Conservation (phyloP, 2,797 vertebrate species). For the Cichlasoma orientale region DNA sequence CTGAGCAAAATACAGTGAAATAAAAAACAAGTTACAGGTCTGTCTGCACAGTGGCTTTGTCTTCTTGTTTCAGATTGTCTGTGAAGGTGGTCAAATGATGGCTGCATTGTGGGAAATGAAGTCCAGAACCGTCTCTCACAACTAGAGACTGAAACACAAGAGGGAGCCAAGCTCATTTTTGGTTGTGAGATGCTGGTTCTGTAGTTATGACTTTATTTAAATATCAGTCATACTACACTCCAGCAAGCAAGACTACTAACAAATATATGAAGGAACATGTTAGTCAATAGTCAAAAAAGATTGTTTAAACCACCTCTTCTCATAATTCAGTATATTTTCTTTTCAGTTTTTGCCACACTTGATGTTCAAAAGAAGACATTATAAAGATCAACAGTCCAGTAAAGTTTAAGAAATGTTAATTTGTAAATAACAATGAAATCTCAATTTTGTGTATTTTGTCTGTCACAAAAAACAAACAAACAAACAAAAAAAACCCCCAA, state of each 20-base stretch:
- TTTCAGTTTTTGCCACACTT: no score
- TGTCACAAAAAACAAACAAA: no score
- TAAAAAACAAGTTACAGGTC: background rate
- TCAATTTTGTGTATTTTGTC: no score
- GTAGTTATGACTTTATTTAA: background rate
- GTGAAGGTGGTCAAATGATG: background rate
- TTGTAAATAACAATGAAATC: no score
- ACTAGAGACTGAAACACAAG: constrained; percentile 31
- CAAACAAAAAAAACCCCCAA: no score
- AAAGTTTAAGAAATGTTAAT: no score
- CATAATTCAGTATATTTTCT: no score
- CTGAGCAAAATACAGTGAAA: background rate
- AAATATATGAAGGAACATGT: no score
- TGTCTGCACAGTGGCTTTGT: background rate
- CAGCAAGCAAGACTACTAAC: background rate
- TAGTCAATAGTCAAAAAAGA: no score
- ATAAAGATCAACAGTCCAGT: no score
- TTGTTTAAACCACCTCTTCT: no score
- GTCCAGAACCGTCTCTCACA: background rate
- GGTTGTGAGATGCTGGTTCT: background rate
- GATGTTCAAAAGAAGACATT: no score
- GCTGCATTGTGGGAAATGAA: constrained; percentile 37
- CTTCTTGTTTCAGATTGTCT: background rate
- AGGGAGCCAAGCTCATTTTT: constrained; percentile 57
- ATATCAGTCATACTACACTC: background rate